phyloP scores from a whole-genome alignment of 2,113 vertebrate species.

The Protobothrops flavoviridis region DNA sequence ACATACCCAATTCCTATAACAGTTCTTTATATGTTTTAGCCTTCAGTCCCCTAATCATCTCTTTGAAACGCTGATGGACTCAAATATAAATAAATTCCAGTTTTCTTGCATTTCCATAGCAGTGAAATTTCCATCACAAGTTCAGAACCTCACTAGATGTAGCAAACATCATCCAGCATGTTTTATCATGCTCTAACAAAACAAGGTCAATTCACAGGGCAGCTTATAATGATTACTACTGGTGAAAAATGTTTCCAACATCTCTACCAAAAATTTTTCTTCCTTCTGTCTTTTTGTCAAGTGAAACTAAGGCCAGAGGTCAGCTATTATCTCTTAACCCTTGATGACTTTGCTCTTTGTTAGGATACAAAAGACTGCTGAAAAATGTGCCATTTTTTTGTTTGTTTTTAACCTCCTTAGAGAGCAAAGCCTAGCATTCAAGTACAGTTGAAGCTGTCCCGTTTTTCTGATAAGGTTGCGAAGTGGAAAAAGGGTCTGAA shows the following conservation, averaged over 20 bases:
- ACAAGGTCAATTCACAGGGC: not conserved
- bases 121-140: not conserved
- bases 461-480: not conserved
- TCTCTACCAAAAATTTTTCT: constrained; percentile 1
- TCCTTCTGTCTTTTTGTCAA: not conserved
- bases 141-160: not conserved
- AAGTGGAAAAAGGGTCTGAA: not conserved
- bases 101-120: not conserved
- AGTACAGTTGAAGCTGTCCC: not conserved
- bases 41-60: not conserved
- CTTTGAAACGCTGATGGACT: not conserved
- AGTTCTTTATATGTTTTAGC: not conserved
- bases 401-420: not conserved
- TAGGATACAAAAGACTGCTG: not conserved
- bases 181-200: constrained; percentile 11
- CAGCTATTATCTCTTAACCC: not conserved
- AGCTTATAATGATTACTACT: not conserved
- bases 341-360: not conserved
- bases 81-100: not conserved
- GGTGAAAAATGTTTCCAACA: not conserved
- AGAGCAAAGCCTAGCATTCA: not conserved
- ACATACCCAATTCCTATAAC: not conserved
- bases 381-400: not conserved
- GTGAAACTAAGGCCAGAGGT: not conserved
- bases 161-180: not conserved